Conservation (phyloP, 2,888 invertebrate species). For the Cynaeus angustus region DNA sequence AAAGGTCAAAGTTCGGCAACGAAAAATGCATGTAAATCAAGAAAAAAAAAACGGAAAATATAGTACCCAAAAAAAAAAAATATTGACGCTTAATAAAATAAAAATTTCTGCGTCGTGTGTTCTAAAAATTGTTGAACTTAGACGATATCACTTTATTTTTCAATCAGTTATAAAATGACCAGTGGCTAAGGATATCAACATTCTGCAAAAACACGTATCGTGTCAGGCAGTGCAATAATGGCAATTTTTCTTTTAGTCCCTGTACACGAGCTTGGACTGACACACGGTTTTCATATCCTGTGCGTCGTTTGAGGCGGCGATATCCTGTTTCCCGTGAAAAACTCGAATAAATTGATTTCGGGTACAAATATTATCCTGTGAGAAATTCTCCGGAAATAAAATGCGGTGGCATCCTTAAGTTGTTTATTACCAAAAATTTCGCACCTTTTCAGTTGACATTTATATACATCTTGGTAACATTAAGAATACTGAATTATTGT, state of each 20-base stretch:
- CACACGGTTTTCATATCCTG: constrained; percentile 32
- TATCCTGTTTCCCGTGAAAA: constrained; percentile 38
- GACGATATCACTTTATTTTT: no score
- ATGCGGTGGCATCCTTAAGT: constrained; percentile 41
- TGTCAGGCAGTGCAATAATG: no score
- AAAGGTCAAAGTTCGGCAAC: no score
- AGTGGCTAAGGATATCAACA: no score
- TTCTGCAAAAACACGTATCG: no score
- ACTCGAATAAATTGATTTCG: constrained; percentile 26
- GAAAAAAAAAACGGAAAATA: no score
- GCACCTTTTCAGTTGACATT: constrained; percentile 62
- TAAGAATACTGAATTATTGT: constrained; percentile 71
- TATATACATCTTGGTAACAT: constrained; percentile 69
- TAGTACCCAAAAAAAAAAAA: no score
- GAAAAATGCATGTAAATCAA: no score
- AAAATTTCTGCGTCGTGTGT: no score
- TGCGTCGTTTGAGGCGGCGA: constrained; percentile 32
- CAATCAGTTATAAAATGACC: no score
- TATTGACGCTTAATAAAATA: no score
- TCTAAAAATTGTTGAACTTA: no score
- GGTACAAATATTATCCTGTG: constrained; percentile 17
- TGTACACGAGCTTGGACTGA: not conserved
- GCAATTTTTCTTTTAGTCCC: not conserved
- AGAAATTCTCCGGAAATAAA: constrained; percentile 11
- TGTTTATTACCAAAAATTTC: constrained; percentile 67